Conservation (phyloP, 2,113 vertebrate species). For the Rhinoderma darwinii region DNA sequence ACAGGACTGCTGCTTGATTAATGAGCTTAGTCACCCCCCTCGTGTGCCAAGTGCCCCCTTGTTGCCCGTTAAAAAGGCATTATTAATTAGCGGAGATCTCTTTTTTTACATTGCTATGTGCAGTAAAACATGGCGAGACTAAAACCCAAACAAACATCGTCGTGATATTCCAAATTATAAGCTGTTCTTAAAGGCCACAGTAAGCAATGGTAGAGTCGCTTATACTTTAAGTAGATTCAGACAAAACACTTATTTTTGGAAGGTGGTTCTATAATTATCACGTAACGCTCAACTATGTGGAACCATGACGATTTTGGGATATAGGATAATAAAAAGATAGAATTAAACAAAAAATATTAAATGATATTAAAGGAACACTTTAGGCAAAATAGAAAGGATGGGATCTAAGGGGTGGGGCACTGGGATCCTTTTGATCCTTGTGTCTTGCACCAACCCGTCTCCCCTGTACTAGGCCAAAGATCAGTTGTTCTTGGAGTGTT, state of each 20-base stretch:
- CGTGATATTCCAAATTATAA: neutral
- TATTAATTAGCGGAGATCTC: constrained; percentile 50
- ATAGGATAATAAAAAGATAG: too few species aligned
- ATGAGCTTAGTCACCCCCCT: constrained; percentile 45
- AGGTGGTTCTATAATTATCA: neutral
- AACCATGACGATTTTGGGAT: neutral
- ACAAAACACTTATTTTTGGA: neutral
- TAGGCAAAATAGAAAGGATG: too few species aligned
- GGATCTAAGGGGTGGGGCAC: too few species aligned
- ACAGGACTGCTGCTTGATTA: constrained; percentile 40
- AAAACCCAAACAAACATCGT: constrained; percentile 19
- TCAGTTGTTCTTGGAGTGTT: too few species aligned
- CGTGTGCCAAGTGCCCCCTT: constrained; percentile 45
- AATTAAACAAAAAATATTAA: too few species aligned
- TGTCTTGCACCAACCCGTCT: too few species aligned
- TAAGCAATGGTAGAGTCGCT: neutral
- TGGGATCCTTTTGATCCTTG: too few species aligned
- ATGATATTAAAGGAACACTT: too few species aligned
- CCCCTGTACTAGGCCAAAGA: too few species aligned
- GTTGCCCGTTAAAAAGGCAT: constrained; percentile 56
- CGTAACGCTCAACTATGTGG: neutral
- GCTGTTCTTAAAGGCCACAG: neutral
- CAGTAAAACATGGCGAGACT: neutral
- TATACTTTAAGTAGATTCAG: neutral
- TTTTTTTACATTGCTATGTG: neutral